phyloP scores from a whole-genome alignment of 2,888 invertebrate species.

The Craniophora ligustri region DNA sequence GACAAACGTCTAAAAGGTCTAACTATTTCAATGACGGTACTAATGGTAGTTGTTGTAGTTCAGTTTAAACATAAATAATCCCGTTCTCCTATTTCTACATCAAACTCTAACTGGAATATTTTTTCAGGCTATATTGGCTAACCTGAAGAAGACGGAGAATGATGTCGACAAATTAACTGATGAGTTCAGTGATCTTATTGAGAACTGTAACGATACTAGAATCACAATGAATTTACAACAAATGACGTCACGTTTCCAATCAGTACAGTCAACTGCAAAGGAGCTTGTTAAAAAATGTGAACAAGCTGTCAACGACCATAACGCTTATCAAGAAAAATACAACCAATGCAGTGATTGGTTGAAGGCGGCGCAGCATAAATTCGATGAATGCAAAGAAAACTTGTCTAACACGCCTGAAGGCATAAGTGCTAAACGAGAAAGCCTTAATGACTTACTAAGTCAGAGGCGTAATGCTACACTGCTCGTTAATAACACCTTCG shows the following conservation, averaged over 20 bases:
- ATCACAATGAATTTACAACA: conserved; percentile 96
- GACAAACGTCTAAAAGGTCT: conserved; percentile 38
- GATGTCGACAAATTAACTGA: conserved; percentile 96
- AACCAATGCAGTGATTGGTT: conserved; percentile 95
- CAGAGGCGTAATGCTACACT: conserved; percentile 93
- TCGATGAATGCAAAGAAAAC: conserved; percentile 90
- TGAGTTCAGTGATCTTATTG: conserved; percentile 94
- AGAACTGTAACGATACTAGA: conserved; percentile 95
- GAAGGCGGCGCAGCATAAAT: conserved; percentile 92
- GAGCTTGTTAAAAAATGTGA: conserved; percentile 97
- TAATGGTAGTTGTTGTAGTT: conserved; percentile 85
- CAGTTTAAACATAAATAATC: conserved; percentile 70
- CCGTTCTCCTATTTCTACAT: conserved; percentile 10
- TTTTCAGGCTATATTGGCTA: conserved; percentile 92
- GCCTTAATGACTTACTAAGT: conserved; percentile 92
- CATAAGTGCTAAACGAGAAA: conserved; percentile 91
- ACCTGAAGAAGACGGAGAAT: conserved; percentile 94
- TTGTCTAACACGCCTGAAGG: conserved; percentile 91
- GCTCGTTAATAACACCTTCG: conserved; percentile 94
- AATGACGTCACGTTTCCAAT: conserved; percentile 96
- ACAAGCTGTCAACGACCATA: conserved; percentile 95
- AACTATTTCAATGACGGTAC: conserved; percentile 60
- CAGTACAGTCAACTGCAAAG: conserved; percentile 95
- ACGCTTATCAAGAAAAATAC: conserved; percentile 94
- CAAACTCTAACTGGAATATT: conserved; percentile 16